Evolutionary conservation across 2,113 vertebrate genomes (phyloP).

Genomic region (Fregetta grallaria): DNA sequence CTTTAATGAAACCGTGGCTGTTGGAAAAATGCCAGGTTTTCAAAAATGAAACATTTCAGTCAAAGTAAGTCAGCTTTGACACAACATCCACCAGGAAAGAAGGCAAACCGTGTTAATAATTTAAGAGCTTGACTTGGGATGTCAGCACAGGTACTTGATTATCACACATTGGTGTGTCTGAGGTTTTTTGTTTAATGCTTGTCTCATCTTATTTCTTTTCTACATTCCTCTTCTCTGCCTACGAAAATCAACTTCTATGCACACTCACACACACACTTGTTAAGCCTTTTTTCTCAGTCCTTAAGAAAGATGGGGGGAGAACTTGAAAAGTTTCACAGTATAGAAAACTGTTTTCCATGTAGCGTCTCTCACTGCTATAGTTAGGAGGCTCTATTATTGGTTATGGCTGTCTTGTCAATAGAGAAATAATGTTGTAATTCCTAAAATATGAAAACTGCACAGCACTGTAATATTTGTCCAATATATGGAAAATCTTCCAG

Average conservation of each 20-base stretch:
- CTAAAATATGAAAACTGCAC: not conserved
- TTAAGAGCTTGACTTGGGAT: not conserved
- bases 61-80: slow-evolving; percentile 18
- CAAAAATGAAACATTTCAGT: not conserved
- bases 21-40: not conserved
- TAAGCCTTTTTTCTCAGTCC: not conserved
- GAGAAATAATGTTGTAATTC: not conserved
- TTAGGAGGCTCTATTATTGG: not conserved
- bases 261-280: no score
- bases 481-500: not conserved
- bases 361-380: not conserved
- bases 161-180: not conserved
- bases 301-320: not conserved
- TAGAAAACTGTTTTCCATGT: not conserved
- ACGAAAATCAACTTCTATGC: not conserved
- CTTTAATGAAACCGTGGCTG: not conserved
- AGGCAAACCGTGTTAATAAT: slow-evolving; percentile 1
- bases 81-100: not conserved
- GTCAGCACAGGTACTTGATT: not conserved
- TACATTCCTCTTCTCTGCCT: not conserved
- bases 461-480: not conserved
- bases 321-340: not conserved
- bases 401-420: not conserved
- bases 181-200: not conserved
- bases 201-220: not conserved